Conservation (phyloP, 1,140 invertebrate genomes). For the Grapholita molesta region DNA sequence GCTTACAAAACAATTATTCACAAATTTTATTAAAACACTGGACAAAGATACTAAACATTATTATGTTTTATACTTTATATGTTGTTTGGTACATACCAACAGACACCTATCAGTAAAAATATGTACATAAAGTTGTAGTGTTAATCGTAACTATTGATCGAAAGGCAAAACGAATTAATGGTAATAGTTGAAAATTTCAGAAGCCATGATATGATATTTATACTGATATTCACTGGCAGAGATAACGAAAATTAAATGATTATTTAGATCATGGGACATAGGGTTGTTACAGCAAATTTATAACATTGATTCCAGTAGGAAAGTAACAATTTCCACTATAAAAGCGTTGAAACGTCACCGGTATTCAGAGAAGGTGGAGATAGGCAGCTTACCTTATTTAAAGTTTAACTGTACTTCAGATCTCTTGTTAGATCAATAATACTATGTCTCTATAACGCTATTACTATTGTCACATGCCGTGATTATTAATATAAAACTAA, state of each 20-base stretch:
- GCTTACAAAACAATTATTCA: no score
- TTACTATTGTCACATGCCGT: conserved; percentile 1
- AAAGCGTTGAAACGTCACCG: conserved; percentile 9
- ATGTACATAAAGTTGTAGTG: neutral
- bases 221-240: neutral
- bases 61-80: no score
- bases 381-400: neutral
- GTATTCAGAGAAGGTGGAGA: neutral
- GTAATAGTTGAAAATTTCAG: neutral
- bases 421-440: conserved; percentile 1
- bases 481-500: neutral
- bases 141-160: neutral
- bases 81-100: no score
- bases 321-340: neutral
- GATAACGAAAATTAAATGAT: conserved; percentile 7
- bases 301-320: neutral
- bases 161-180: neutral
- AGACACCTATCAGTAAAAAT: neutral
- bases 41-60: neutral
- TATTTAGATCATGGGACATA: neutral
- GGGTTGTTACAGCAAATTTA: neutral
- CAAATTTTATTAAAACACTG: neutral
- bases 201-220: neutral
- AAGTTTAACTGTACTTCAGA: neutral
- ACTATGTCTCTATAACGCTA: neutral